Percentiles rank a stretch among this genome's conserved stretches.
Conservation (phyloP, 2,113 vertebrate species). For the Bufo bufo region DNA sequence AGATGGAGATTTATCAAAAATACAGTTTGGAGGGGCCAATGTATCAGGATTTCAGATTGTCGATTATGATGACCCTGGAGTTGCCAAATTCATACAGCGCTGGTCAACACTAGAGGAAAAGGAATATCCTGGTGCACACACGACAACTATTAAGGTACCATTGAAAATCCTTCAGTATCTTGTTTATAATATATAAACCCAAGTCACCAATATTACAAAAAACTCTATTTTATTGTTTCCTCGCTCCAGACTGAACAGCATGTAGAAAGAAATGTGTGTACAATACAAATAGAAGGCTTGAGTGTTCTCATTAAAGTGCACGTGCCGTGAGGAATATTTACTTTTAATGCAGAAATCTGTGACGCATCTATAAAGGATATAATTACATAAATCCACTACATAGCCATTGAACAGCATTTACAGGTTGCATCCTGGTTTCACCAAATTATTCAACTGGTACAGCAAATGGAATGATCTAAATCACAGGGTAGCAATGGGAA, state of each 20-base stretch:
- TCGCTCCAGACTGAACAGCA: background rate
- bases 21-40: constrained; percentile 97
- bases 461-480: too few species aligned
- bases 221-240: background rate
- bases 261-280: background rate
- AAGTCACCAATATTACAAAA: background rate
- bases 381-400: too few species aligned
- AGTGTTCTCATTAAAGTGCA: too few species aligned
- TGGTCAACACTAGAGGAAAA: constrained; percentile 98
- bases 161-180: background rate
- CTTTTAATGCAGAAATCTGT: too few species aligned
- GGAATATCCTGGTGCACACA: constrained; percentile 96
- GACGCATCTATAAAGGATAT: too few species aligned
- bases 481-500: too few species aligned
- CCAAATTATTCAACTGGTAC: too few species aligned
- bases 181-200: too few species aligned
- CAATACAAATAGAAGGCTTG: background rate
- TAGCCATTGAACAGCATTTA: too few species aligned
- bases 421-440: too few species aligned
- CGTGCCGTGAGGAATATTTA: too few species aligned
- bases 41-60: constrained; percentile 99
- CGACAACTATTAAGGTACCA: constrained; percentile 86
- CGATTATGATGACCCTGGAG: constrained; percentile 94
- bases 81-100: constrained; percentile 95
- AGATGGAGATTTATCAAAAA: constrained; percentile 95